These are phyloP conservation scores for Anthrax anthrax DNA, from an alignment of 2,888 invertebrate genomes.

Conservation along the genomic window DNA sequence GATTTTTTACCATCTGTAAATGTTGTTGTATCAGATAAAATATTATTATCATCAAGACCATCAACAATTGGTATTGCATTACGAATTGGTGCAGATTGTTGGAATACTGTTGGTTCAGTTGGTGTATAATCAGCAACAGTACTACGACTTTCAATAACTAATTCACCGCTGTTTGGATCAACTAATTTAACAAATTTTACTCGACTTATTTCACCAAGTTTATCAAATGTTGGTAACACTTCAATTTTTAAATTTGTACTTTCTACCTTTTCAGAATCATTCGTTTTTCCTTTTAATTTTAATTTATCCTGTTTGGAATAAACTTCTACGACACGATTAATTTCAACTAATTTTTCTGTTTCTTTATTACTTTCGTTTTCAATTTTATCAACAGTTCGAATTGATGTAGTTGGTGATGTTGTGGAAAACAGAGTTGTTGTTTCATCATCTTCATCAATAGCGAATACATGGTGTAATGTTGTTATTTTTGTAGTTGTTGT, in stretches of 20 bases:
- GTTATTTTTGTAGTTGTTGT: constrained; percentile 21
- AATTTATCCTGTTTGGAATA: constrained; percentile 48
- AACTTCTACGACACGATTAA: constrained; percentile 54
- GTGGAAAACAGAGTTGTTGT: constrained; percentile 18
- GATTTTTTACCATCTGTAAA: constrained; percentile 1
- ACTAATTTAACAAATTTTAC: constrained; percentile 53
- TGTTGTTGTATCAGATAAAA: constrained; percentile 1
- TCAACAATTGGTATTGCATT: constrained; percentile 13
- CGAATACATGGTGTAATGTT: constrained; percentile 38
- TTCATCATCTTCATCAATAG: constrained; percentile 28
- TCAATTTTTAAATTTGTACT: constrained; percentile 41
- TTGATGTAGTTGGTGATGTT: constrained; percentile 14
- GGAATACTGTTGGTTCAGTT: constrained; percentile 20
- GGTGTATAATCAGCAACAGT: constrained; percentile 32
- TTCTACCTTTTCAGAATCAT: constrained; percentile 39
- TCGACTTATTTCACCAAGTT: constrained; percentile 55
- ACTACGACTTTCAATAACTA: constrained; percentile 31
- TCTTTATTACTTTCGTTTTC: constrained; percentile 13
- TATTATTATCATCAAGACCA: not conserved
- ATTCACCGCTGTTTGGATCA: constrained; percentile 31
- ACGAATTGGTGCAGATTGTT: constrained; percentile 11
- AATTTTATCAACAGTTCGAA: constrained; percentile 13
- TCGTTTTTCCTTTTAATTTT: constrained; percentile 39
- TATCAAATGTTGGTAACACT: constrained; percentile 44
- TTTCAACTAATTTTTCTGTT: constrained; percentile 47